Conservation (phyloP, 2,888 invertebrate genomes). For the Amblyteles armatorius region DNA sequence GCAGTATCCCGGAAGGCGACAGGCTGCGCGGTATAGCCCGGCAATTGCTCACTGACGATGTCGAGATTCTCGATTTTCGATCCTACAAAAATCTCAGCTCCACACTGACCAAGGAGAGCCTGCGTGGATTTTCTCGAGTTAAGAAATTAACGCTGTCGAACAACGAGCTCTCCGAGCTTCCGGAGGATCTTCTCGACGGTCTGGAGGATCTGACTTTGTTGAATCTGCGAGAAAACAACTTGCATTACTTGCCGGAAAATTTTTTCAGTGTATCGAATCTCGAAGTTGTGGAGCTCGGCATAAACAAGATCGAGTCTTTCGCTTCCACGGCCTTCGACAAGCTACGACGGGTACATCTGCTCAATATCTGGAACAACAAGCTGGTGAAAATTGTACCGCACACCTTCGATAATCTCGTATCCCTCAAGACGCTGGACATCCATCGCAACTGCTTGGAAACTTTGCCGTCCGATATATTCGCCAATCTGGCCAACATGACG, state of each 20-base stretch:
- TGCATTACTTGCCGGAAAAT: slow-evolving; percentile 65
- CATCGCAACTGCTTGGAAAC: slow-evolving; percentile 88
- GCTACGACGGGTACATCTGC: slow-evolving; percentile 85
- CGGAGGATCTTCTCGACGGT: slow-evolving; percentile 86
- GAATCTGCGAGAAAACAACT: slow-evolving; percentile 84
- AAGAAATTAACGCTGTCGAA: slow-evolving; percentile 87
- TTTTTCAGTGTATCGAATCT: slow-evolving; percentile 82
- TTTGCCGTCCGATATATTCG: slow-evolving; percentile 88
- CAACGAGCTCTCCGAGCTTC: slow-evolving; percentile 87
- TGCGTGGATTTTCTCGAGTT: slow-evolving; percentile 86
- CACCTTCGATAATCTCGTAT: slow-evolving; percentile 88
- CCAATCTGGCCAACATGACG: slow-evolving; percentile 87
- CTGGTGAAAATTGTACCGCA: slow-evolving; percentile 88
- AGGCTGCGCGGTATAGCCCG: slow-evolving; percentile 71
- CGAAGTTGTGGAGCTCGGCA: slow-evolving; percentile 87
- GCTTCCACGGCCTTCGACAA: slow-evolving; percentile 88
- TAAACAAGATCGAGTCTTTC: slow-evolving; percentile 88
- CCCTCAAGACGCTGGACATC: slow-evolving; percentile 89
- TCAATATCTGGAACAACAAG: slow-evolving; percentile 90
- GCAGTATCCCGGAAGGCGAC: slow-evolving; percentile 70
- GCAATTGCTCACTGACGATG: slow-evolving; percentile 68
- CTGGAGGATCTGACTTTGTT: slow-evolving; percentile 88
- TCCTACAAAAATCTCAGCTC: slow-evolving; percentile 69
- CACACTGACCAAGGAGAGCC: slow-evolving; percentile 86
- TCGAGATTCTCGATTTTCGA: slow-evolving; percentile 70